Conservation (phyloP, 2,113 vertebrate species). For the Ardeotis arabs region DNA sequence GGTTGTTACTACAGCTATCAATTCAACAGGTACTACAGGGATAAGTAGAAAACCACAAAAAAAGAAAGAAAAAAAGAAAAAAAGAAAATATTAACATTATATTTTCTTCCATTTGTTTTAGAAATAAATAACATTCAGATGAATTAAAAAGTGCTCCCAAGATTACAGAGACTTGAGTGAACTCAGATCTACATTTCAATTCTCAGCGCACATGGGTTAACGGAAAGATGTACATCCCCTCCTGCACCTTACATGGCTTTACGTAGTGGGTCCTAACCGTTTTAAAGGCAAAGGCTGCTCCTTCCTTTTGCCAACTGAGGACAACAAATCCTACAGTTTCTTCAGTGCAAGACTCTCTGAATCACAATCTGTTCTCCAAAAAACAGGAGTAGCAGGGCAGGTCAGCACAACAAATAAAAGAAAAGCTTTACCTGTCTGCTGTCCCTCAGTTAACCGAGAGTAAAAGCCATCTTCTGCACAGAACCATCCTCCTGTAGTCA, state of each 20-base stretch:
- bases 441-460: background rate
- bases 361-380: background rate
- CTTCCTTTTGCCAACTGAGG: background rate
- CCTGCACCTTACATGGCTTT: background rate
- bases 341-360: background rate
- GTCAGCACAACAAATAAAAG: background rate
- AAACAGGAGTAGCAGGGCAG: background rate
- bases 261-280: background rate
- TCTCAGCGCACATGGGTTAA: background rate
- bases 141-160: background rate
- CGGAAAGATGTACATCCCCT: background rate
- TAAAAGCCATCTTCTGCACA: background rate
- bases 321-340: background rate
- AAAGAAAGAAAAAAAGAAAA: background rate
- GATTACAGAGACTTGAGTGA: background rate
- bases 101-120: background rate
- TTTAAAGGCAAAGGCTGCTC: background rate
- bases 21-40: background rate
- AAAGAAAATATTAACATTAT: no score
- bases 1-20: background rate
- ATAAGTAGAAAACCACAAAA: background rate
- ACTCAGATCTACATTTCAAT: background rate
- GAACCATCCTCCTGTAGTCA: background rate
- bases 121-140: background rate
- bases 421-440: background rate